Evolutionary conservation across 2,797 vertebrate genomes (phyloP), one percentile per base, ranked within the genome.

Genomic region (Sebastes iracundus): DNA sequence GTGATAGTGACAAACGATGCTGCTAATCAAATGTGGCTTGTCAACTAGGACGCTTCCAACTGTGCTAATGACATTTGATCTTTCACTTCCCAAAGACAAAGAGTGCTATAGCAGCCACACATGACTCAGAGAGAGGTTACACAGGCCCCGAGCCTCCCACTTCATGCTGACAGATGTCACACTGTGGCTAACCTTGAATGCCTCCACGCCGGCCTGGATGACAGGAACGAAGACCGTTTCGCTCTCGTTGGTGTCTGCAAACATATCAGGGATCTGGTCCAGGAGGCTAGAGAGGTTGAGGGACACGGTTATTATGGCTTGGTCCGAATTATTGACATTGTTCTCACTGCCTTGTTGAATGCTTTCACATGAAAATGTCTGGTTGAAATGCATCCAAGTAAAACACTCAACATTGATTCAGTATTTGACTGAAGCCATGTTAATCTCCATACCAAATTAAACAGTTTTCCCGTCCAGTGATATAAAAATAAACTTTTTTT

Each of bases 201-300:
- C 98, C 91, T 99, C 98, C 93, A 99, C 92, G 22, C 98, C 98
- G 11, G 98, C 98, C 91, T 98, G 98, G 92, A 99, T 96, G 87
- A 99, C 96, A 0, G 98, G 98, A 64, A 95, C 97, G 1, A 98
- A 99, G 87, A 99, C 96, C 2, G 98, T 98, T 93, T 99, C 98
- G 2, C 97, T 98, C 93, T 99, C 98, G 0, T 96, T 97, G 53
- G 97, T 97, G 81, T 99, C 97, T 11, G 96, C 97, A 96, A 99
- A 99, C 96, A 99, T 96, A 87, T 99, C 97, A 30, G 99, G 98
- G 94, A 99, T 99, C 94, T 99, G 97, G 85, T 97, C 97, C 95
- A 99, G 92, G 84, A 99, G 96, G 88, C 98, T 99, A 22, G 0
- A 14, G 70, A 81, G 80, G 53, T 67, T 67, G 49, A 67, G 55